Base-by-base conservation (phyloP, 2,797 vertebrate species). In the Uromys caudimaculatus region DNA sequence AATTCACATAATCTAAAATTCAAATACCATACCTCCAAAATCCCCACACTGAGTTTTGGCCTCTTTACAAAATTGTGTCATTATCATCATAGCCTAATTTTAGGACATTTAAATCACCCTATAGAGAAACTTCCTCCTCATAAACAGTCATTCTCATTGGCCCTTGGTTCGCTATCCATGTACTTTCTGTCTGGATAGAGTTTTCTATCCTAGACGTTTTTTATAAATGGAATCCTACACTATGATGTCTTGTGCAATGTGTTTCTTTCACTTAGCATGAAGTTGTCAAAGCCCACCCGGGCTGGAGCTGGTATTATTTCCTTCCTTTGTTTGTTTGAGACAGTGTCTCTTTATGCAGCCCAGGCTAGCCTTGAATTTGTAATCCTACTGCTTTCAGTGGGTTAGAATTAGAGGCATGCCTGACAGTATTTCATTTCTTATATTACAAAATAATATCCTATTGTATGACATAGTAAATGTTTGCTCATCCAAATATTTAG, bases 1-100 rank as follows among this genome's bases (percentile, higher is more conserved):
- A 62, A 69, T 76, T 86, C 83, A 86, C 38, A 89, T 58, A 81
- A 77, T 56, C 14, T 90, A 78, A 89, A 21, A 69, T 77, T 94
- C 79, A 95, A 96, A 90, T 76, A 82, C 3, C 44, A 16, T 54
- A 50, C n/a, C 78, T 35, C 62, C 83, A 67, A 93, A 91, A 71
- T 82, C 24, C 67, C 54, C 35, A 35, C 83, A 90, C 7, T 62
- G 52, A 91, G n/a, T 91, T 89, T 73, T 77, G 47, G 54, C 78
- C 85, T 88, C 38, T 81, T 77, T 82, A 91, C 50, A 85, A 47
- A 75, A 47, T 84, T 90, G 76, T 64, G 23, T 75, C 62, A 50
- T 38, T n/a, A 87, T 62, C 75, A 50, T 29, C 16, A 62, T 64
- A 38, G 87, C 60, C 50, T 67, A 81, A 84, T 41, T 79, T 96